Conservation (phyloP, 2,888 invertebrate species). For the Neria commutata region DNA sequence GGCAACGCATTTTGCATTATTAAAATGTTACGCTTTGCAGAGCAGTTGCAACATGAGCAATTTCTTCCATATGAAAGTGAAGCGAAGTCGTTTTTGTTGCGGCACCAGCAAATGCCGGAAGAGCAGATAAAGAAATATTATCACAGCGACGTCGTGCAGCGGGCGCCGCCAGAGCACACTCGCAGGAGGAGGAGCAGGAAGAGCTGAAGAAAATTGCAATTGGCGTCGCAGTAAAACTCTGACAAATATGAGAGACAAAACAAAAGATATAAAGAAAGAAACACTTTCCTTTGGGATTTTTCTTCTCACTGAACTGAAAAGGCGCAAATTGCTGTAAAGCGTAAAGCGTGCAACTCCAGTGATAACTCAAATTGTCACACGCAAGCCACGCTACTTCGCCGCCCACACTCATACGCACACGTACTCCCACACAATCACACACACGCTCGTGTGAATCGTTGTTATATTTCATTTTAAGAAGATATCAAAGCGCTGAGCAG, state of each 20-base stretch:
- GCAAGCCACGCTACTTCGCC: background rate
- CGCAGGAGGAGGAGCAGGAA: no score
- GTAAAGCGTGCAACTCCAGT: no score
- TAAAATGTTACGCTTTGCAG: background rate
- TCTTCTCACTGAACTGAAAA: background rate
- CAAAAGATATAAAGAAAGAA: background rate
- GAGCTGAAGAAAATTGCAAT: no score
- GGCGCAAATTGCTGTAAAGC: background rate
- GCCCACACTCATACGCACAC: no score
- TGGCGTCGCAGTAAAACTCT: background rate
- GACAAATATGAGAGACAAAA: background rate
- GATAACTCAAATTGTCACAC: background rate
- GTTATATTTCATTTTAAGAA: no score
- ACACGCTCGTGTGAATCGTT: no score
- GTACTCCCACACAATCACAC: no score
- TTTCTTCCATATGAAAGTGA: background rate
- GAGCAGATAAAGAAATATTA: background rate
- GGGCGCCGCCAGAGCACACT: background rate
- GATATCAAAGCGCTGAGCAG: no score
- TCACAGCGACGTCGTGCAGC: no score
- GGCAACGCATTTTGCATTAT: no score
- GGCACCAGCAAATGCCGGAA: background rate
- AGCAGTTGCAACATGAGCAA: background rate
- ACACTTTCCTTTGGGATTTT: no score
- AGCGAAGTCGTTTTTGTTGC: no score